phyloP scores from a whole-genome alignment of 2,113 vertebrate species.

The Esox niger region DNA sequence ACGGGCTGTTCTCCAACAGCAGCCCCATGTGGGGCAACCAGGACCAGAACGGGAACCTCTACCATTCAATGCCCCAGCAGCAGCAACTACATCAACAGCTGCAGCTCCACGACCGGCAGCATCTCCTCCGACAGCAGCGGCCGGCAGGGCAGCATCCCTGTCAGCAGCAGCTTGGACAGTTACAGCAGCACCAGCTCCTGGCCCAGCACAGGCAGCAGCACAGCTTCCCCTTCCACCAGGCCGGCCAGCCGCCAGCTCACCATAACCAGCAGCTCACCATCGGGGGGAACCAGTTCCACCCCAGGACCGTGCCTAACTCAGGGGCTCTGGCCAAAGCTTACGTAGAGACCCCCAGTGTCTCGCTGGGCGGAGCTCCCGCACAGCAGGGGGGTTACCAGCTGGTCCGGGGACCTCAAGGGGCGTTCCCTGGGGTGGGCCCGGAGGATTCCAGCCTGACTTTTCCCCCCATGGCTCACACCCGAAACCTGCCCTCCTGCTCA shows the following conservation, averaged over 20 bases:
- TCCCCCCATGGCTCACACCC: conserved; percentile 74
- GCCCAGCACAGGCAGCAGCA: conserved; percentile 68
- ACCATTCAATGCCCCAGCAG: conserved; percentile 61
- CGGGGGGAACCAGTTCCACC: conserved; percentile 66
- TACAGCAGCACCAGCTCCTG: conserved; percentile 63
- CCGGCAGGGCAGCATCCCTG: conserved; percentile 55
- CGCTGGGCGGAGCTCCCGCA: conserved; percentile 63
- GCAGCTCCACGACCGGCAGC: conserved; percentile 47
- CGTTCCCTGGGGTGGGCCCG: conserved; percentile 73
- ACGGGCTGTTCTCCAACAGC: conserved; percentile 90
- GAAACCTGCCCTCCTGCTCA: conserved; percentile 85
- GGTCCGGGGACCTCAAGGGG: conserved; percentile 66
- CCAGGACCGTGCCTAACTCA: conserved; percentile 71
- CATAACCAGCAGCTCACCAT: conserved; percentile 49
- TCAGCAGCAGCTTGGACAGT: conserved; percentile 51
- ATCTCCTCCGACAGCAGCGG: conserved; percentile 60
- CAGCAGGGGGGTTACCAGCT: conserved; percentile 75
- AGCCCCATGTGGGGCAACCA: conserved; percentile 97
- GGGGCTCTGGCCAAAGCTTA: conserved; percentile 79
- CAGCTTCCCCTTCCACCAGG: conserved; percentile 88
- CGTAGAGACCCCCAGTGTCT: conserved; percentile 72
- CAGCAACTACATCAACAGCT: conserved; percentile 58
- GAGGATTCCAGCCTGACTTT: conserved; percentile 69
- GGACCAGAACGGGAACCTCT: conserved; percentile 70
- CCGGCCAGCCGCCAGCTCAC: conserved; percentile 71